Evolutionary conservation across 2,113 vertebrate species (phyloP).

Genomic region (Sialia sialis): DNA sequence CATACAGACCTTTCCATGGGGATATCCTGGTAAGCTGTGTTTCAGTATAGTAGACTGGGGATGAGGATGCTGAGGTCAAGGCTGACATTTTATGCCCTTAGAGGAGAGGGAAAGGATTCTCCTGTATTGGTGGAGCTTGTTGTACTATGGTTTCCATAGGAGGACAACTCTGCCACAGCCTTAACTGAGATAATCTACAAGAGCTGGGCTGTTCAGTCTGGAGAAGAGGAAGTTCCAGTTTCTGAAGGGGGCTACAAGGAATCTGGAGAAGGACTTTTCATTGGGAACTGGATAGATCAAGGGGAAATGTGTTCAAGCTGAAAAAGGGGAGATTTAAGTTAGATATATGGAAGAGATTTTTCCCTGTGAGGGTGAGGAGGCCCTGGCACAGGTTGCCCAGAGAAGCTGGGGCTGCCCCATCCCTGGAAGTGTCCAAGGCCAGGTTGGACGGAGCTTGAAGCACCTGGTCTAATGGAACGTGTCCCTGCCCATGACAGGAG

Average conservation of each 20-base stretch:
- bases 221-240: background rate
- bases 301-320: background rate
- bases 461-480: background rate
- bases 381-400: background rate
- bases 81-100: background rate
- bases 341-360: background rate
- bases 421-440: background rate
- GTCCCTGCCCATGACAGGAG: background rate
- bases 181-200: background rate
- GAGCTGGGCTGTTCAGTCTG: background rate
- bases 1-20: background rate
- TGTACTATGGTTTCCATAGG: background rate
- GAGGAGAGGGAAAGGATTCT: background rate
- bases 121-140: background rate
- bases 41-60: background rate
- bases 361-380: background rate
- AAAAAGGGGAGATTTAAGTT: background rate
- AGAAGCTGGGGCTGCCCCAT: background rate
- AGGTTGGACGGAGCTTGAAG: background rate
- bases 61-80: background rate
- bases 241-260: background rate
- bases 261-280: background rate
- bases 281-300: background rate
- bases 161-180: background rate
- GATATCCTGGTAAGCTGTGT: background rate